A percentile compares a stretch with the other conserved stretches of the same genome.
phyloP scores from a whole-genome alignment of 2,113 vertebrate species.

The Perca fluviatilis region DNA sequence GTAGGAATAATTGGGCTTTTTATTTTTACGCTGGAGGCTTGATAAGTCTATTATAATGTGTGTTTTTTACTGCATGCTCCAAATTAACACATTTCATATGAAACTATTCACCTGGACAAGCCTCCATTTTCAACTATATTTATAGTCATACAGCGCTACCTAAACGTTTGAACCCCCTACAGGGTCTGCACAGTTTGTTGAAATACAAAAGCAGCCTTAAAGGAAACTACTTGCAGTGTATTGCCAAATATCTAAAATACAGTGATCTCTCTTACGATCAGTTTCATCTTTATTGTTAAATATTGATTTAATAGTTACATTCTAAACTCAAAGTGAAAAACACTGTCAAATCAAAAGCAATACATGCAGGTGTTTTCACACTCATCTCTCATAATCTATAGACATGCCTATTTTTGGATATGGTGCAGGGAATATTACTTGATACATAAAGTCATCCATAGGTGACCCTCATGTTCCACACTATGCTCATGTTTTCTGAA shows the following conservation, averaged over 20 bases:
- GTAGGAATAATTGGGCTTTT: conserved; percentile 41
- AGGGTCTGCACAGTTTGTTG: not conserved
- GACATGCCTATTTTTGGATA: not conserved
- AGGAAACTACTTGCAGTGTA: not conserved
- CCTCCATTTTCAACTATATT: conserved; percentile 27
- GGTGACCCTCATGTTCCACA: not conserved
- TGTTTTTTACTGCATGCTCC: conserved; percentile 36
- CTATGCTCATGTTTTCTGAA: not conserved
- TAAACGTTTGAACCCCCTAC: not conserved
- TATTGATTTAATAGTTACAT: conserved; percentile 1
- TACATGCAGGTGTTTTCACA: not conserved
- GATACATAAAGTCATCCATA: not conserved
- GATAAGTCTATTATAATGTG: conserved; percentile 36
- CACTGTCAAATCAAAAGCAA: not conserved
- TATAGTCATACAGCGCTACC: not conserved
- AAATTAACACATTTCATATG: conserved; percentile 40
- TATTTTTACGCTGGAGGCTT: conserved; percentile 39
- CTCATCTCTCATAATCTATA: not conserved
- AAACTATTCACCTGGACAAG: conserved; percentile 19
- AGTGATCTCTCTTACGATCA: not conserved
- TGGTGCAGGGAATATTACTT: not conserved
- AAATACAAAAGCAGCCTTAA: conserved; percentile 5
- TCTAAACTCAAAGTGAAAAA: not conserved
- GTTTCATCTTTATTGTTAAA: not conserved
- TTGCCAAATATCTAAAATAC: conserved; percentile 1